Conservation (phyloP, 1,140 invertebrate species). For the Dreissena polymorpha region DNA sequence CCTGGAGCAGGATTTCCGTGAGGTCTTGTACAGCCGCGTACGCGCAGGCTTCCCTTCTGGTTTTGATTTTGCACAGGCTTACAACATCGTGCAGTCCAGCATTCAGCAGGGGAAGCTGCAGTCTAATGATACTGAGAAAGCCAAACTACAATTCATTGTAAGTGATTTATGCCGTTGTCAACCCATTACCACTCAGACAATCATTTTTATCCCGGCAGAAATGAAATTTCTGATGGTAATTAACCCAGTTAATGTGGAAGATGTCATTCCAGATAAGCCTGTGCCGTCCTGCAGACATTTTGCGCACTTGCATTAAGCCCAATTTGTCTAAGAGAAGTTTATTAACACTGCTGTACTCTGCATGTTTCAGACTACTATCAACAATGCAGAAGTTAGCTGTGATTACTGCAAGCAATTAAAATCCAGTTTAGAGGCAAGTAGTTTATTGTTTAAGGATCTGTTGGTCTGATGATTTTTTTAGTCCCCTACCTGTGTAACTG, state of each 20-base stretch:
- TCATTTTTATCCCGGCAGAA: too few species aligned
- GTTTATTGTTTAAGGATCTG: not conserved
- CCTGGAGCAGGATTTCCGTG: slow-evolving; percentile 92
- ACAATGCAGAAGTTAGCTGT: slow-evolving; percentile 95
- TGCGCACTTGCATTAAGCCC: too few species aligned
- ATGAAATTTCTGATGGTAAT: too few species aligned
- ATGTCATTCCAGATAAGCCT: too few species aligned
- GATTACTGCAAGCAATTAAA: slow-evolving; percentile 93
- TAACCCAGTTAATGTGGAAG: too few species aligned
- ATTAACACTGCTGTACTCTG: not conserved
- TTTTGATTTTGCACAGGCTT: slow-evolving; percentile 80
- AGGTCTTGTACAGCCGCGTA: slow-evolving; percentile 87
- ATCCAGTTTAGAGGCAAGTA: slow-evolving; percentile 84
- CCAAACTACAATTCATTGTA: slow-evolving; percentile 87
- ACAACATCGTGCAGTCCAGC: slow-evolving; percentile 88
- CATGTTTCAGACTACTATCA: slow-evolving; percentile 88
- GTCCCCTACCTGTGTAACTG: too few species aligned
- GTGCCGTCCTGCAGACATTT: too few species aligned
- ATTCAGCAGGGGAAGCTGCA: slow-evolving; percentile 91
- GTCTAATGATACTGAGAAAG: slow-evolving; percentile 88
- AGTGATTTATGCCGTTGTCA: slow-evolving; percentile 57
- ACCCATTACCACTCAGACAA: too few species aligned
- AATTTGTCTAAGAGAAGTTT: too few species aligned
- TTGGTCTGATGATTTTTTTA: not conserved
- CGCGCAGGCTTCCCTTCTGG: slow-evolving; percentile 88